Percentiles rank a stretch among this genome's conserved stretches.
phyloP scores from a whole-genome alignment of 2,797 vertebrate genomes.

The Gymnothorax reevesii region DNA sequence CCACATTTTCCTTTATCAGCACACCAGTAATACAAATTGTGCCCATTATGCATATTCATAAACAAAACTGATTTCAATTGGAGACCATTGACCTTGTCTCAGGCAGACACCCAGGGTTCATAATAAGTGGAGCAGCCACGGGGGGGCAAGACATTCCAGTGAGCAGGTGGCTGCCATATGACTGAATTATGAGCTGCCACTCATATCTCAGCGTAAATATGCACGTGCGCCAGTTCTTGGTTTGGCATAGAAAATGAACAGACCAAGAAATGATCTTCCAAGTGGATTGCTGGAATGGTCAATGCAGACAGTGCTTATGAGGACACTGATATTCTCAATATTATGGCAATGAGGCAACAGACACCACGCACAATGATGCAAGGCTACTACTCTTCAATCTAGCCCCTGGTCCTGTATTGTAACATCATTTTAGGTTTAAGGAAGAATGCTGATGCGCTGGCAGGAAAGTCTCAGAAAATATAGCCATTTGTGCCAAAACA shows the following conservation, averaged over 20 bases:
- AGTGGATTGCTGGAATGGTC: neutral
- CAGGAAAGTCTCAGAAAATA: neutral
- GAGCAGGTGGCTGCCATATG: slow-evolving; percentile 1
- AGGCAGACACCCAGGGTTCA: neutral
- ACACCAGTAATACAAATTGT: slow-evolving; percentile 12
- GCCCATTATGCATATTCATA: slow-evolving; percentile 1
- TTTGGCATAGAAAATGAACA: neutral
- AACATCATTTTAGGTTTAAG: neutral
- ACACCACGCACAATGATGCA: neutral
- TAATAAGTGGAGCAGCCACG: slow-evolving; percentile 9
- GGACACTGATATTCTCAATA: neutral
- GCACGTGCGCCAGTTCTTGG: neutral
- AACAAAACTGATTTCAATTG: slow-evolving; percentile 24
- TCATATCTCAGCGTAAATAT: neutral
- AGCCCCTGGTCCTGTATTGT: neutral
- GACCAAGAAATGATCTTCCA: neutral
- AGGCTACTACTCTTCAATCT: neutral
- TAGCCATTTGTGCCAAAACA: neutral
- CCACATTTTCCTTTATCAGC: neutral
- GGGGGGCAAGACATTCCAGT: slow-evolving; percentile 8
- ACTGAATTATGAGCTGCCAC: slow-evolving; percentile 6
- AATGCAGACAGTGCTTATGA: neutral
- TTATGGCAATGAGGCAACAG: neutral
- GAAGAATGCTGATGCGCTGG: neutral
- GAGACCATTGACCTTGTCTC: slow-evolving; percentile 17